Percentiles rank a stretch among this genome's conserved stretches.
Evolutionary conservation across 2,113 vertebrate species (phyloP).

Genomic region (Stictonetta naevosa): DNA sequence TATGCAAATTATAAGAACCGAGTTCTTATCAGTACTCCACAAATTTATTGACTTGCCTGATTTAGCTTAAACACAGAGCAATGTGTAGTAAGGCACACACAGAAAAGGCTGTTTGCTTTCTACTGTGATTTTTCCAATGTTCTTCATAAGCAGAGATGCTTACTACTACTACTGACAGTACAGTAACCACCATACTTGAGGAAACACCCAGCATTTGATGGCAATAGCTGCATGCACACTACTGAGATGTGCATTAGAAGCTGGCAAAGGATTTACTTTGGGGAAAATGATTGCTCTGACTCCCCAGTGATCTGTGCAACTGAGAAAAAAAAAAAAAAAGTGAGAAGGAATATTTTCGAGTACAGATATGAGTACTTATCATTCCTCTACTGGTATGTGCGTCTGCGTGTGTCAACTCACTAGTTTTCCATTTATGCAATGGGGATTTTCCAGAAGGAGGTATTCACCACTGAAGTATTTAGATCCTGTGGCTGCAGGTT

Average conservation of each 20-base stretch:
- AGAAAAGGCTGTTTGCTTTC: neutral
- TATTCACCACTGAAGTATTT: slow-evolving; percentile 23
- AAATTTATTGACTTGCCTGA: neutral
- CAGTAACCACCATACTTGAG: neutral
- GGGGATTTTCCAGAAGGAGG: slow-evolving; percentile 20
- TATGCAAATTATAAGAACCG: neutral
- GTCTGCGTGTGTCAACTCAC: neutral
- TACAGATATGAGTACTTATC: neutral
- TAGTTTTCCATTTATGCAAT: neutral
- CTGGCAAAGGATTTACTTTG: neutral
- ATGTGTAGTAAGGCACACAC: neutral
- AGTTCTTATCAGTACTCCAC: neutral
- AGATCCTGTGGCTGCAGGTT: neutral
- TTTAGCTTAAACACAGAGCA: neutral
- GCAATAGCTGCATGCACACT: neutral
- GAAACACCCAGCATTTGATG: neutral
- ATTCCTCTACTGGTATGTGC: neutral
- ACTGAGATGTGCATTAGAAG: neutral
- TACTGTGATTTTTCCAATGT: neutral
- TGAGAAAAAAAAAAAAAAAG: neutral
- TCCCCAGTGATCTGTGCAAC: neutral
- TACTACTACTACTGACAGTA: fast-evolving
- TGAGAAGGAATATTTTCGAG: neutral
- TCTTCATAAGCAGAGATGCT: neutral
- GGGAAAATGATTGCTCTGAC: neutral